Conservation (phyloP, 1,140 invertebrate genomes). For the Gonioctena quinquepunctata region DNA sequence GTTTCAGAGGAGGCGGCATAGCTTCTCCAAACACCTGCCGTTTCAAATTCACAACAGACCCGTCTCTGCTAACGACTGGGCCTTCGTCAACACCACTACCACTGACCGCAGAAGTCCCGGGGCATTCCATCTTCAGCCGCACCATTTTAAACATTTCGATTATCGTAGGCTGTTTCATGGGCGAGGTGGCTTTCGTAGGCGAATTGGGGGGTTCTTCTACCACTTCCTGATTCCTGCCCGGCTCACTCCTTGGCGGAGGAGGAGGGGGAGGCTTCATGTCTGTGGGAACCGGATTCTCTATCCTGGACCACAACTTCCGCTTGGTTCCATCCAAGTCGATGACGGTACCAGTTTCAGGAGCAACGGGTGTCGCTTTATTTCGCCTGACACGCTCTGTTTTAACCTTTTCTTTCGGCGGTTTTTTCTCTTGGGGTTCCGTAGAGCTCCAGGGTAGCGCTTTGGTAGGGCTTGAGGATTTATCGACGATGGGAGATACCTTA, state of each 20-base stretch:
- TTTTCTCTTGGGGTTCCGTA: not conserved
- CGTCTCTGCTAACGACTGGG: too few species aligned
- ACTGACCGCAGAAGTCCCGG: not conserved
- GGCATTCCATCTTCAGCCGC: not conserved
- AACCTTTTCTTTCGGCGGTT: not conserved
- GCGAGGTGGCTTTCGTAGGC: not conserved
- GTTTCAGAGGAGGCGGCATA: not conserved
- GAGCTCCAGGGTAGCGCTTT: too few species aligned
- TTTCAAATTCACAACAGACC: not conserved
- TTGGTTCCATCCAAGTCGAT: not conserved
- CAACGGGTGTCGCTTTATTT: too few species aligned
- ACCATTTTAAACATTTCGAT: slow-evolving; percentile 18
- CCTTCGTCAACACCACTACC: too few species aligned
- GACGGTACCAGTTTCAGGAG: not conserved
- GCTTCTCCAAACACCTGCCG: not conserved
- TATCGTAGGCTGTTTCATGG: slow-evolving; percentile 13
- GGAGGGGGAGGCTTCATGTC: not conserved
- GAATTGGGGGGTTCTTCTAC: not conserved
- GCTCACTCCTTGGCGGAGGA: not conserved
- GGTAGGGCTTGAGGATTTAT: too few species aligned
- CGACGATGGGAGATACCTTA: not conserved
- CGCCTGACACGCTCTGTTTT: too few species aligned
- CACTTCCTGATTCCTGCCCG: not conserved
- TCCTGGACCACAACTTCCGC: not conserved
- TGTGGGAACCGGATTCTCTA: not conserved